These are phyloP conservation scores for Neopelma chrysocephalum DNA, from an alignment of 2,797 vertebrate genomes.

Conservation along the genomic window DNA sequence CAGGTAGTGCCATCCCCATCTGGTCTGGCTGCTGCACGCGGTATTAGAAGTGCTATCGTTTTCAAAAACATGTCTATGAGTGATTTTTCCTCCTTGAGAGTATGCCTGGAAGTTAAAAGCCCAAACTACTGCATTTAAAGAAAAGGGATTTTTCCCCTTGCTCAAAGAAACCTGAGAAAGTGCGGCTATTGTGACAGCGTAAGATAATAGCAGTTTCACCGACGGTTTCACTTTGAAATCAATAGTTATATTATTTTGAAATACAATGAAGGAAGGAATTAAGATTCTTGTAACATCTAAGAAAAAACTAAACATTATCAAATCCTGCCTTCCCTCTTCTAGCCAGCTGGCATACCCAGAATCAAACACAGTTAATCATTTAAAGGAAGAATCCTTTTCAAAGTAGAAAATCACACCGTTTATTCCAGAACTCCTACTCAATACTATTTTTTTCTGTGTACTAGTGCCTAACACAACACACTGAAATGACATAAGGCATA, in stretches of 20 bases:
- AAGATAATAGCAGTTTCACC: slow-evolving; percentile 52
- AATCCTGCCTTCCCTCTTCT: slow-evolving; percentile 58
- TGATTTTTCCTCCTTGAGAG: slow-evolving; percentile 18
- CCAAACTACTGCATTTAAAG: slow-evolving; percentile 14
- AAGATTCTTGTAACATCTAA: slow-evolving; percentile 64
- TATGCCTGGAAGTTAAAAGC: slow-evolving; percentile 55
- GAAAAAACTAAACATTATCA: slow-evolving; percentile 57
- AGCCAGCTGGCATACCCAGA: slow-evolving; percentile 67
- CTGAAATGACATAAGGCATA: slow-evolving; percentile 69
- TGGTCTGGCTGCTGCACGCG: background rate
- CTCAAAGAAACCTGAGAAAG: slow-evolving; percentile 62
- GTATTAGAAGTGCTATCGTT: background rate
- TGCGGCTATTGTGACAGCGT: slow-evolving; percentile 31
- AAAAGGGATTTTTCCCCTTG: slow-evolving; percentile 39
- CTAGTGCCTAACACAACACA: slow-evolving; percentile 69
- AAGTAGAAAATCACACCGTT: slow-evolving; percentile 74
- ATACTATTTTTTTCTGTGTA: slow-evolving; percentile 63
- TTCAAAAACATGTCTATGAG: background rate
- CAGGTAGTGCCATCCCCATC: background rate
- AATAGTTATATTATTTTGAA: slow-evolving; percentile 61
- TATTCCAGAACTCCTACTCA: slow-evolving; percentile 69
- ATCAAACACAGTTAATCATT: slow-evolving; percentile 71
- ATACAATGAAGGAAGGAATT: slow-evolving; percentile 55
- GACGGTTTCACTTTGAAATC: slow-evolving; percentile 56
- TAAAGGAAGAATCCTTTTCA: slow-evolving; percentile 75